Evolutionary conservation across 2,113 vertebrate genomes (phyloP).

Genomic region (Leucosticte australis): DNA sequence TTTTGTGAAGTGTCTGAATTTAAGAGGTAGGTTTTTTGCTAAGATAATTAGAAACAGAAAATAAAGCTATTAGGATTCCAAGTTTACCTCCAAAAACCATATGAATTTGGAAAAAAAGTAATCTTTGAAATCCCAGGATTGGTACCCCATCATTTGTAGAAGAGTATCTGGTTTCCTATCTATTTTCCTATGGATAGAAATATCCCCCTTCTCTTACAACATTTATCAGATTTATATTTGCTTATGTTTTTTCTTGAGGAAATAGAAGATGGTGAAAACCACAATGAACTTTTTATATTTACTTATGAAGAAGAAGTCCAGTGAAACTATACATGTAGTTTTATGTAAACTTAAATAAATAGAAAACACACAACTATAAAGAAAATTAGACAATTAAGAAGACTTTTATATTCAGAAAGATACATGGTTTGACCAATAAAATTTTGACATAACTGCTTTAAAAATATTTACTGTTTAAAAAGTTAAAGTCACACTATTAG

Average conservation of each 20-base stretch:
- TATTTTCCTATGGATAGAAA: neutral
- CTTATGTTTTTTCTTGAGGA: neutral
- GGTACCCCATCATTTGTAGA: neutral
- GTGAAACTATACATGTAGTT: neutral
- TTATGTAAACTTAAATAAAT: neutral
- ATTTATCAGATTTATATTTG: neutral
- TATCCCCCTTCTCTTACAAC: neutral
- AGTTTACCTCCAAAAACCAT: neutral
- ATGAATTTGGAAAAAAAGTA: neutral
- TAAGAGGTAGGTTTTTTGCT: neutral
- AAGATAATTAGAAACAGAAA: neutral
- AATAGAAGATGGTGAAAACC: neutral
- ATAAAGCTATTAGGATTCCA: neutral
- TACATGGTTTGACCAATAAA: neutral
- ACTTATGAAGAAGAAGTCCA: neutral
- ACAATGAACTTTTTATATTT: neutral
- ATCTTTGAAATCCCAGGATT: neutral
- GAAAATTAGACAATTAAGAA: neutral
- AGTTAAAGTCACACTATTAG: neutral
- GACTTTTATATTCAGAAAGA: neutral
- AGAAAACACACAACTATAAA: neutral
- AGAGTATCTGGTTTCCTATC: neutral
- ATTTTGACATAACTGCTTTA: neutral
- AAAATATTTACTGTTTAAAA: neutral
- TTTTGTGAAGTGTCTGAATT: neutral